Evolutionary conservation across 1,140 invertebrate species (phyloP).

Genomic region (Lamellibrachia luymesi): DNA sequence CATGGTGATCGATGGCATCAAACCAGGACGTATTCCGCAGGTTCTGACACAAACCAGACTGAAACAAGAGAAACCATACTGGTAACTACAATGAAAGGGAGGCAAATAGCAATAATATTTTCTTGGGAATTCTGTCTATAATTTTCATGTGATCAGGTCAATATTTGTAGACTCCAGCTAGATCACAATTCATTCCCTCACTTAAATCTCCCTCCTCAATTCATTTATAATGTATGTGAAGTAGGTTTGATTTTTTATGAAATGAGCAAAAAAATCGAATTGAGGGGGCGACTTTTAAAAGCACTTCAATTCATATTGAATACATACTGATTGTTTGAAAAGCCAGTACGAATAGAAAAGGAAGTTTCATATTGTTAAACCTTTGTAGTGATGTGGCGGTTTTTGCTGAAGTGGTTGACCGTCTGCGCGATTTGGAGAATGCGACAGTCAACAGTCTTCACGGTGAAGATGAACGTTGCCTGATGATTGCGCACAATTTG

Average conservation of each 20-base stretch:
- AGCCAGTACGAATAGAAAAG: neutral
- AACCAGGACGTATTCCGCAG: slow-evolving; percentile 83
- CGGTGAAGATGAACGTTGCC: slow-evolving; percentile 81
- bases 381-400: slow-evolving; percentile 76
- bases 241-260: no score
- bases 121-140: neutral
- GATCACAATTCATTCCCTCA: neutral
- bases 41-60: slow-evolving; percentile 67
- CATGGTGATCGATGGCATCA: slow-evolving; percentile 73
- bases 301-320: neutral
- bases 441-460: slow-evolving; percentile 69
- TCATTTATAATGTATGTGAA: no score
- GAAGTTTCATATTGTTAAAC: slow-evolving; percentile 53
- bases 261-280: no score
- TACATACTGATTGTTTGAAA: neutral
- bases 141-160: neutral
- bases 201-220: neutral
- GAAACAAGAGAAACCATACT: neutral
- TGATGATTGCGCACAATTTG: slow-evolving; percentile 51
- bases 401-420: slow-evolving; percentile 72
- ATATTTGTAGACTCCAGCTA: neutral
- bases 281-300: no score
- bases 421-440: slow-evolving; percentile 57
- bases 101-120: neutral
- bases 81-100: neutral